Conservation (phyloP, 2,888 invertebrate genomes). For the Amphiduros pacificus region DNA sequence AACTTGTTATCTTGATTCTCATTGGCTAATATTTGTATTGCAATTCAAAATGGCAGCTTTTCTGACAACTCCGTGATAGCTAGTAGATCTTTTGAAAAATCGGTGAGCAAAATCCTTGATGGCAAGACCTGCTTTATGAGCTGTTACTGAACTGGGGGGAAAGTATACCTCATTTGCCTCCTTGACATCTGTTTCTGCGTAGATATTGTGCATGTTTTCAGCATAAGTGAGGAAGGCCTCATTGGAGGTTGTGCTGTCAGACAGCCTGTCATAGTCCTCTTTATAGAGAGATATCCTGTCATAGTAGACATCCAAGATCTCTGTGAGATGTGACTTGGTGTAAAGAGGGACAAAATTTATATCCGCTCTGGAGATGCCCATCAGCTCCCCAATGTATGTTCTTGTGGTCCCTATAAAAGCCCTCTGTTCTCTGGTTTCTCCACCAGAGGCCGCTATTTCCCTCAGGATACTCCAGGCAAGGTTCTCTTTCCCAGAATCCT, state of each 20-base stretch:
- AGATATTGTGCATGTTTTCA: constrained; percentile 3
- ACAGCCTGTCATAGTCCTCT: constrained; percentile 5
- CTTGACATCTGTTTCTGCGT: constrained; percentile 1
- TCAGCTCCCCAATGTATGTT: neutral
- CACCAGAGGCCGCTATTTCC: neutral
- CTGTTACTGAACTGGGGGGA: no score
- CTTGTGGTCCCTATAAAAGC: neutral
- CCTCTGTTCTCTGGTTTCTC: neutral
- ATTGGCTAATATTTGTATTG: no score
- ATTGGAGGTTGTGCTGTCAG: neutral
- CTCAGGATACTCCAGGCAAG: neutral
- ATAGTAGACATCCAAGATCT: constrained; percentile 1
- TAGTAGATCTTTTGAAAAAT: no score
- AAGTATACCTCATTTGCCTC: no score
- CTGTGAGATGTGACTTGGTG: constrained; percentile 6
- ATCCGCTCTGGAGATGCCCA: neutral
- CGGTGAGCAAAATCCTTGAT: no score
- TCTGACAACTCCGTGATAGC: no score
- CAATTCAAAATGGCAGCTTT: no score
- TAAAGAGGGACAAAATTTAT: constrained; percentile 6
- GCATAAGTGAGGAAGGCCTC: constrained; percentile 3
- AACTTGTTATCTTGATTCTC: no score
- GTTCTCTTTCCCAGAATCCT: neutral
- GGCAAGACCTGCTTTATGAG: no score
- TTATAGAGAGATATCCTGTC: constrained; percentile 5